These are phyloP conservation scores for Melanostoma mellinum DNA, from an alignment of 2,888 invertebrate genomes.

Conservation along the genomic window DNA sequence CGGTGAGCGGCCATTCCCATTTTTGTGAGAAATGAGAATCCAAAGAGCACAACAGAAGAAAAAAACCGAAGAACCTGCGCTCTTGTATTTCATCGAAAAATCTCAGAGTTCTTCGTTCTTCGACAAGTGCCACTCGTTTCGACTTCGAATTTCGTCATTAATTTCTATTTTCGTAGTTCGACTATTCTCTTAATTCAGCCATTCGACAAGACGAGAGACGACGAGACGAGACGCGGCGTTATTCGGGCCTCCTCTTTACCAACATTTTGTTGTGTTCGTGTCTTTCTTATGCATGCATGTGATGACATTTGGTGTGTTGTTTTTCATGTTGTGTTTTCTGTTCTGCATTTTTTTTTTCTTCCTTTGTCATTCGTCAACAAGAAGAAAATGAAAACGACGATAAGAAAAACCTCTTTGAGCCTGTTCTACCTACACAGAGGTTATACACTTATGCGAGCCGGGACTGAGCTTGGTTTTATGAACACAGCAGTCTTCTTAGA, in stretches of 20 bases:
- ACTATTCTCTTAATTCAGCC: slow-evolving; percentile 62
- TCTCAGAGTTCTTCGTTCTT: not conserved
- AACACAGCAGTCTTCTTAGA: slow-evolving; percentile 48
- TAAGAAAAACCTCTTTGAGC: slow-evolving; percentile 64
- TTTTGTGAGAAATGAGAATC: not conserved
- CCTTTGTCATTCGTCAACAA: slow-evolving; percentile 53
- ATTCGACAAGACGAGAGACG: not conserved
- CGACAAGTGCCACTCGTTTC: slow-evolving; percentile 49
- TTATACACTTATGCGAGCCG: slow-evolving; percentile 35
- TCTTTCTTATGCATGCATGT: slow-evolving; percentile 56
- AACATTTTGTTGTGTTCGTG: slow-evolving; percentile 57
- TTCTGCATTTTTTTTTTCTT: slow-evolving; percentile 35
- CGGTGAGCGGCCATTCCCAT: slow-evolving; percentile 23
- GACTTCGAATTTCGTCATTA: slow-evolving; percentile 43
- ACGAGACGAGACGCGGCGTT: not conserved
- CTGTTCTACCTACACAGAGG: slow-evolving; percentile 53
- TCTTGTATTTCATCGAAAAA: not conserved
- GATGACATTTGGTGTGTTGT: slow-evolving; percentile 52
- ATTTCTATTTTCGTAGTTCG: not conserved
- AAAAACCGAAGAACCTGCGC: slow-evolving; percentile 35
- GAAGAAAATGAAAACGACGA: slow-evolving; percentile 43
- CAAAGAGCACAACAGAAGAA: slow-evolving; percentile 3
- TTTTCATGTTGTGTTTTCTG: slow-evolving; percentile 17
- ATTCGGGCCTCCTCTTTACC: slow-evolving; percentile 3
- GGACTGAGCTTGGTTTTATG: slow-evolving; percentile 65